Base-by-base conservation (phyloP, 2,113 vertebrate species). In the Noctilio leporinus region DNA sequence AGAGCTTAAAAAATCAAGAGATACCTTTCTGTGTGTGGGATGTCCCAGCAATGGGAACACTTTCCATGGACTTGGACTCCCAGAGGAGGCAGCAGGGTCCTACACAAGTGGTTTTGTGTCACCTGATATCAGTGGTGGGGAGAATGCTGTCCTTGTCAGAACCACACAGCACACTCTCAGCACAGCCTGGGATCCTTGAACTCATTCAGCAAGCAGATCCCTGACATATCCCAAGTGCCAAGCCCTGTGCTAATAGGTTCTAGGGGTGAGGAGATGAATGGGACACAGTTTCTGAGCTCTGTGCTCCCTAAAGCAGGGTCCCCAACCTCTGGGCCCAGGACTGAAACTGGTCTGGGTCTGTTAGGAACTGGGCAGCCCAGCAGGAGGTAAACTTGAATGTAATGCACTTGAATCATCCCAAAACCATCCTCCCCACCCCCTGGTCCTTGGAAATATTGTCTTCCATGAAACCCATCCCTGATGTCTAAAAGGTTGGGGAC, bases 201-300 rank as follows among this genome's bases (percentile, higher is more conserved):
- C 38, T n/a, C 14, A 17, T 43, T 65, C 14, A 17, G 47, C 73
- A n/a, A 43, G 72, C 26, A n/a, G 69, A 30, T 20, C 7, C 57
- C 28, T 0, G 45, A 28, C 12, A 0, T 4, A 5, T 12, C 30
- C 38, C 82, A 11, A 30, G 83, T 12, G n/a, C 70, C 57, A 51
- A 14, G 28, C n/a, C 72, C 73, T 35, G 55, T 1, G 0, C 86
- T n/a, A 11, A 19, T 5, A 28, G 55, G 62, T 38, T 53, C 38
- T 30, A 1, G 30, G 62, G 33, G 12, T 43, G 53, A 57, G n/a
- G 73, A 62, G 43, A 12, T 59, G 40, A 28, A 49, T 1, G 6
- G 0, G 0, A 8, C 22, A 4, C 4, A 0, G 14, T 33, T 45
- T 38, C 67, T 33, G n/a, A 82, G 28, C 45, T 28, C 59, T 38